Evolutionary conservation across 2,888 invertebrate species (phyloP).

Genomic region (Latheticus oryzae): DNA sequence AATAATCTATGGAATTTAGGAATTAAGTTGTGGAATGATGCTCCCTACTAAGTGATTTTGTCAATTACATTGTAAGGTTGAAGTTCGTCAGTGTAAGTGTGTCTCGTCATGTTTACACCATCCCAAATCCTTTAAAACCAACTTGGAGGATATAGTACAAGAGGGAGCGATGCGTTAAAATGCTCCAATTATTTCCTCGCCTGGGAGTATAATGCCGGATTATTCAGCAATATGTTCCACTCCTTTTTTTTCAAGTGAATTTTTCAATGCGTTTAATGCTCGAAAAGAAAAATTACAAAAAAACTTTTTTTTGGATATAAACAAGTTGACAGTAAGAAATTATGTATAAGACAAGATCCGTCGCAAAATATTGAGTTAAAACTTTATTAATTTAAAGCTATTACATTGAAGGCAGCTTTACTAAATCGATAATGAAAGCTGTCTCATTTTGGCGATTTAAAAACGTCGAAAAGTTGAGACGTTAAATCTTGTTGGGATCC

Average conservation of each 20-base stretch:
- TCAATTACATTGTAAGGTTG: no score
- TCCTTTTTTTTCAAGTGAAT: constrained; percentile 46
- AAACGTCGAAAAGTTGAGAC: constrained; percentile 16
- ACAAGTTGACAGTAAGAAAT: constrained; percentile 29
- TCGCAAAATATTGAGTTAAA: constrained; percentile 36
- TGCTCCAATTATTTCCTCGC: constrained; percentile 53
- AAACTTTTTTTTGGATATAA: no score
- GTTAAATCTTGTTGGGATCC: constrained; percentile 16
- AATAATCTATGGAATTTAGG: no score
- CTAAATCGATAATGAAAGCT: constrained; percentile 35
- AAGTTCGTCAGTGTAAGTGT: no score
- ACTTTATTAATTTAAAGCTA: constrained; percentile 41
- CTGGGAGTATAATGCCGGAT: constrained; percentile 52
- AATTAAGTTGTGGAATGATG: no score
- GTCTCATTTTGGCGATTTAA: constrained; percentile 22
- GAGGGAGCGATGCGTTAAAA: constrained; percentile 54
- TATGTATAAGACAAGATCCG: constrained; percentile 26
- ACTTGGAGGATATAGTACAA: constrained; percentile 50
- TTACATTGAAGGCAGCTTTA: constrained; percentile 25
- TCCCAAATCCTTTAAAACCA: constrained; percentile 45
- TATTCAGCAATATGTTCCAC: constrained; percentile 53
- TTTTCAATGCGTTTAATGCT: constrained; percentile 23
- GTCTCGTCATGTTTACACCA: constrained; percentile 41
- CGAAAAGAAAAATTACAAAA: constrained; percentile 13
- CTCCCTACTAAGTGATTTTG: no score